Evolutionary conservation across 92 coral and sea anemone species (phyloP).

Genomic region (Epizoanthus ramosus): DNA sequence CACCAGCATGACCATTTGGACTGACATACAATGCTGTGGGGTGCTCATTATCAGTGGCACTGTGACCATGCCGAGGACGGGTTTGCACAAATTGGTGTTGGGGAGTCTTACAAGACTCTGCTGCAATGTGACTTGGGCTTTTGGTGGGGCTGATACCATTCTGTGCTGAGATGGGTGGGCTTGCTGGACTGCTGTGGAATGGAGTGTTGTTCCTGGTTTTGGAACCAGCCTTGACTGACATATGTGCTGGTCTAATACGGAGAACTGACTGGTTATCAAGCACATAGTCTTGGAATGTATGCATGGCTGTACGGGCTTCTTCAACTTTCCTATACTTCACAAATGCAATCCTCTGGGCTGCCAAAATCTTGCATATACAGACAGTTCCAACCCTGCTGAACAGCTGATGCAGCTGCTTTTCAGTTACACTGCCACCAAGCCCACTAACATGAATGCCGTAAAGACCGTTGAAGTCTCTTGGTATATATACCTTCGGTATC

Average conservation of each 20-base stretch:
- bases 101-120: no score
- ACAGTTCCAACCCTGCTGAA: slow-evolving; percentile 64
- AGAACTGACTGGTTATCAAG: slow-evolving; percentile 36
- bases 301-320: slow-evolving; percentile 66
- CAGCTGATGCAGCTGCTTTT: slow-evolving; percentile 37
- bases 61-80: no score
- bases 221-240: not conserved
- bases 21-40: no score
- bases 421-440: slow-evolving; percentile 44
- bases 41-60: no score
- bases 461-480: slow-evolving; percentile 58
- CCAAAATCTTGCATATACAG: slow-evolving; percentile 65
- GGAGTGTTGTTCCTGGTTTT: not conserved
- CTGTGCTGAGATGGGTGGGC: not conserved
- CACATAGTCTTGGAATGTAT: slow-evolving; percentile 38
- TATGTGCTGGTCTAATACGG: slow-evolving; percentile 14
- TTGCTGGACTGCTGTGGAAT: not conserved
- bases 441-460: slow-evolving; percentile 75
- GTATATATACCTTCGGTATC: slow-evolving; percentile 35
- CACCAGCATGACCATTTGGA: no score
- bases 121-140: not conserved
- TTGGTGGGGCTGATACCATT: not conserved
- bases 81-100: no score
- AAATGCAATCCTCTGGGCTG: slow-evolving; percentile 55
- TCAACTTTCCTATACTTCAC: slow-evolving; percentile 51